Evolutionary conservation across 2,888 invertebrate species (phyloP), one percentile per base, ranked within the genome.

Genomic region (Bhutanitis thaidina): DNA sequence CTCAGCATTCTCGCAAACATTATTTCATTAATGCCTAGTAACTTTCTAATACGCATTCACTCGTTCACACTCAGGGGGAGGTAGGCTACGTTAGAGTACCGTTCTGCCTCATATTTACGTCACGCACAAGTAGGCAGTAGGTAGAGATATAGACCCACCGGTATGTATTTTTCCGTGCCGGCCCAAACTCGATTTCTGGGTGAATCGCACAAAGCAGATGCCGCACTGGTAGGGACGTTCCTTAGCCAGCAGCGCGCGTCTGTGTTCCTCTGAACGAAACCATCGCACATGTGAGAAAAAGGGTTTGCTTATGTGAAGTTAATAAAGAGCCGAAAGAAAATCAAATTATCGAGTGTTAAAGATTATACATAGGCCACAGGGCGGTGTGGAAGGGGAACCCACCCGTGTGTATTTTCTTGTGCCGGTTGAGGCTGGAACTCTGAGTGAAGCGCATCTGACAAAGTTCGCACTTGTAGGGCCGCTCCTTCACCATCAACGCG

Each of bases 401-500:
- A 91, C 91, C 91, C 74, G 93, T 93, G 73, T 93, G 93, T 64
- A 93, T 93, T 75, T 93, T 91, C 84, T 92, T 93, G 86, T 93
- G 93, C 68, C 93, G 91, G 83, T 93, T 93, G 71, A 93, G 90
- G 77, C 93, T 93, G 85, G 93, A 93, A 80, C 93, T 93, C 84
- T 93, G 93, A 71, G 93, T 93, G 83, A 93, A 93, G 80, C 93
- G 90, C 84, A 93, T 93, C 78, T 91, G 90, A 80, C 93, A 93
- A 73, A 93, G 83, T 66, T 92, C 92, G 79, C 93, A 93, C 80
- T 91, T 92, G 87, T 92, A 92, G 61, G 92, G 92, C 75, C 89
- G 87, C 73, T 88, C 89, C 88, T 89, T 89, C 86, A 75, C 84
- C 89, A 83, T 71, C 87, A 89, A 78, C 70, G 89, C 86, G 74